Conservation (phyloP, 2,888 invertebrate species). For the Synanthedon formicaeformis region DNA sequence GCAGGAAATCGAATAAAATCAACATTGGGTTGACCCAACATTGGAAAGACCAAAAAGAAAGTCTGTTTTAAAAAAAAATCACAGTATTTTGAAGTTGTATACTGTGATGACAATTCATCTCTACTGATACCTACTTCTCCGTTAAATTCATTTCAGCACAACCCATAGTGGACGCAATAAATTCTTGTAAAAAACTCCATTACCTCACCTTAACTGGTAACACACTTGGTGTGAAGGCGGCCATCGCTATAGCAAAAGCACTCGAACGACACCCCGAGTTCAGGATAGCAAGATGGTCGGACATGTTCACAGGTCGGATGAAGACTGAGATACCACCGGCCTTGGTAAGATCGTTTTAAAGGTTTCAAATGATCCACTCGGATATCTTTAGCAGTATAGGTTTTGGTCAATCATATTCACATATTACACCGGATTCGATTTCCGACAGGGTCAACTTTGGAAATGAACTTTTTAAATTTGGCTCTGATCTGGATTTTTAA, state of each 20-base stretch:
- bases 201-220: slow-evolving; percentile 91
- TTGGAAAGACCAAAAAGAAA: no score
- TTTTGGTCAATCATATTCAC: neutral
- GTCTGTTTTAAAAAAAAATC: no score
- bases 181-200: slow-evolving; percentile 73
- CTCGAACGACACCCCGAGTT: slow-evolving; percentile 83
- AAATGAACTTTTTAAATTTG: no score
- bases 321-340: slow-evolving; percentile 96
- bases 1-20: no score
- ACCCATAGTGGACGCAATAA: slow-evolving; percentile 81
- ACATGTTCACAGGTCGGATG: slow-evolving; percentile 95
- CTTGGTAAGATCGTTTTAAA: slow-evolving; percentile 65
- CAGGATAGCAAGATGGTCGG: slow-evolving; percentile 89
- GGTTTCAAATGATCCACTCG: neutral
- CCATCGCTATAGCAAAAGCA: slow-evolving; percentile 84
- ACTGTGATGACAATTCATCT: neutral
- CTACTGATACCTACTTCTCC: neutral
- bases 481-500: no score
- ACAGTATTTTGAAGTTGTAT: no score
- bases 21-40: no score
- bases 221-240: slow-evolving; percentile 91
- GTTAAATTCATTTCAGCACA: slow-evolving; percentile 64
- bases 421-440: neutral
- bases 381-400: neutral
- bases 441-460: no score